Conservation (phyloP, 1,140 invertebrate species). For the Lepidurus couesii region DNA sequence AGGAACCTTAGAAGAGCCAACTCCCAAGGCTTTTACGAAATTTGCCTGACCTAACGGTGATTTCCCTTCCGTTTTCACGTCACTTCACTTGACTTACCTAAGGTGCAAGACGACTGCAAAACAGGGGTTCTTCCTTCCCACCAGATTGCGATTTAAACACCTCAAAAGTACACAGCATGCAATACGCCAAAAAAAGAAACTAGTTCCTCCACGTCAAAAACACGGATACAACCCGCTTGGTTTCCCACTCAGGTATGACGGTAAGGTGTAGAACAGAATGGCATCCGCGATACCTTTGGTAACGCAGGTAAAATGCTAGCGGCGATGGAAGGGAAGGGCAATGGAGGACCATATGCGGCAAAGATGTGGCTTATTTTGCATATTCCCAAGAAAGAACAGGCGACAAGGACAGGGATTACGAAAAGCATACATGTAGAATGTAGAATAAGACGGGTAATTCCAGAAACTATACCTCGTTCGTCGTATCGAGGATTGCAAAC, state of each 20-base stretch:
- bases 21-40: background rate
- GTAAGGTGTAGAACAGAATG: background rate
- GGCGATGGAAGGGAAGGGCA: constrained; percentile 11
- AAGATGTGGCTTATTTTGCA: background rate
- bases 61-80: background rate
- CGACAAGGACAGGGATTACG: background rate
- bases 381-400: background rate
- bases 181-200: background rate
- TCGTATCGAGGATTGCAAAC: background rate
- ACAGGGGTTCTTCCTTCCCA: background rate
- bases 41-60: background rate
- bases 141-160: background rate
- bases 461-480: background rate
- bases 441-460: background rate
- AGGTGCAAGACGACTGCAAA: background rate
- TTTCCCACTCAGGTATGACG: background rate
- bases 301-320: background rate
- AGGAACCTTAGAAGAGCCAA: background rate
- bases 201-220: background rate
- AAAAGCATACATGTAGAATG: background rate
- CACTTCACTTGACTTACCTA: background rate
- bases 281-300: background rate
- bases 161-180: background rate
- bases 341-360: background rate
- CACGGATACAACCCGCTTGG: background rate